Evolutionary conservation across 2,888 invertebrate species (phyloP).

Genomic region (Ptychoptera contaminata): DNA sequence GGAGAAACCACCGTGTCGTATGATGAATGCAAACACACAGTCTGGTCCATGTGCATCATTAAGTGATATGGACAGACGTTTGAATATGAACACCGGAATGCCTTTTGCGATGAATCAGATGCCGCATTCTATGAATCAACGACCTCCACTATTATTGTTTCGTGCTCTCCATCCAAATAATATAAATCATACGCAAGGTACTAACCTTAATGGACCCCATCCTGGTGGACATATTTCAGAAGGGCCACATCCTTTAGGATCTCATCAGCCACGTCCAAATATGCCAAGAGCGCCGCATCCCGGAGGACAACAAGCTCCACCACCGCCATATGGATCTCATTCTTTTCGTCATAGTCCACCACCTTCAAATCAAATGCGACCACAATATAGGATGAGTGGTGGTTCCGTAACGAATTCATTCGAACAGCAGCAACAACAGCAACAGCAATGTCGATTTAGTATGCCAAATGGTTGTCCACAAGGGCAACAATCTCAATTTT

Average conservation of each 20-base stretch:
- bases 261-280: too few relatives aligned
- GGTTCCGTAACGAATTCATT: too few relatives aligned
- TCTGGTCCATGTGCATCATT: too few relatives aligned
- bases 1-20: too few relatives aligned
- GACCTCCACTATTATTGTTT: constrained; percentile 12
- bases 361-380: neutral
- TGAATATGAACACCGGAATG: too few relatives aligned
- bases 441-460: constrained; percentile 19
- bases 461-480: constrained; percentile 25
- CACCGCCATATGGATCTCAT: neutral
- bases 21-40: too few relatives aligned
- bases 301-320: neutral
- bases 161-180: constrained; percentile 7
- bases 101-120: constrained; percentile 3
- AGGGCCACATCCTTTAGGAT: neutral
- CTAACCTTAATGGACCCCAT: neutral
- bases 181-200: too few relatives aligned
- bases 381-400: too few relatives aligned
- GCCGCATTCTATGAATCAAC: neutral
- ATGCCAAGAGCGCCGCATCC: neutral
- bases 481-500: constrained; percentile 27
- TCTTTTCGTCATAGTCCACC: constrained; percentile 7
- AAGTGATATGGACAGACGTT: too few relatives aligned
- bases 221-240: too few relatives aligned
- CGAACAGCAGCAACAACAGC: constrained; percentile 26